These are phyloP conservation scores for Chunga burmeisteri DNA, from an alignment of 2,113 vertebrate species.

Conservation along the genomic window DNA sequence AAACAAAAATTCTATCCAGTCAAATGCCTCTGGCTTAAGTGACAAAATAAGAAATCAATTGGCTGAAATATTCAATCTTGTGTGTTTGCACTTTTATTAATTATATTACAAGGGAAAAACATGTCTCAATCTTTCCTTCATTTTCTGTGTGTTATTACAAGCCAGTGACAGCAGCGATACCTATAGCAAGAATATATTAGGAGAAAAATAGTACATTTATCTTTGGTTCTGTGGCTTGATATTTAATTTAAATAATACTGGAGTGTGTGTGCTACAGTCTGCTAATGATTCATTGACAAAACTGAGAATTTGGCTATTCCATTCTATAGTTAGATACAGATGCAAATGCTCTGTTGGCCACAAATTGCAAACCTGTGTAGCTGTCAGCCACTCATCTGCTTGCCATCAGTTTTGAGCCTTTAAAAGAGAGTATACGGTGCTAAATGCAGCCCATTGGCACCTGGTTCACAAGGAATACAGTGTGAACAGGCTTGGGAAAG, in stretches of 20 bases:
- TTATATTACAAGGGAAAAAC: neutral
- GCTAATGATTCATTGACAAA: neutral
- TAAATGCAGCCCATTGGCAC: neutral
- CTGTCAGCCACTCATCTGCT: neutral
- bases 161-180: neutral
- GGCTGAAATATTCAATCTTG: neutral
- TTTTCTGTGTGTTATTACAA: neutral
- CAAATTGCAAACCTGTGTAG: neutral
- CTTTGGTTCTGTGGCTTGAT: neutral
- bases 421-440: neutral
- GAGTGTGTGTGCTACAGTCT: neutral
- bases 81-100: neutral
- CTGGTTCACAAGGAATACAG: neutral
- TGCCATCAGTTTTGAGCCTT: neutral
- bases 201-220: neutral
- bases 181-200: neutral
- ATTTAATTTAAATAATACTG: neutral
- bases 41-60: neutral
- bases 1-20: neutral
- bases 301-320: neutral
- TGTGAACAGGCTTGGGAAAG: neutral
- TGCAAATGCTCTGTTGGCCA: neutral
- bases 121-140: neutral
- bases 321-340: neutral
- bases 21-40: neutral